Percentiles rank a stretch among this genome's conserved stretches.
Conservation (phyloP, 2,797 vertebrate genomes). For the Rhabdomys pumilio region DNA sequence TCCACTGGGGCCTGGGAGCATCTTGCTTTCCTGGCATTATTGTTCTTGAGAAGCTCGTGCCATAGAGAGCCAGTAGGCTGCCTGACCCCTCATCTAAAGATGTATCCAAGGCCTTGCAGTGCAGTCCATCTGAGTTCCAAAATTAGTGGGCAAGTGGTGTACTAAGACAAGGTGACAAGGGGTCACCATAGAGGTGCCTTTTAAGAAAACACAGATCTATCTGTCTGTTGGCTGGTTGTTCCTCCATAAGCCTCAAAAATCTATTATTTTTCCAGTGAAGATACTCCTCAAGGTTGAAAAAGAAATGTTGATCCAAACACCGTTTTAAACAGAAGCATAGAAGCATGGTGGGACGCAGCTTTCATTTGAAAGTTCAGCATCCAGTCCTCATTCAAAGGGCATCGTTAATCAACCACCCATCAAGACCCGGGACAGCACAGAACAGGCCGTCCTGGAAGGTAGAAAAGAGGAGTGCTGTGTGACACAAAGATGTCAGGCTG, state of each 20-base stretch:
- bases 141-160: neutral
- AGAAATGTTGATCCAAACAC: neutral
- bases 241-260: neutral
- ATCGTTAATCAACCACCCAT: neutral
- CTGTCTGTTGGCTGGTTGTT: neutral
- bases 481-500: neutral
- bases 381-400: neutral
- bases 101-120: neutral
- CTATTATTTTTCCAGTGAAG: neutral
- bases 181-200: neutral
- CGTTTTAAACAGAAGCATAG: constrained; percentile 17
- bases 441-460: neutral
- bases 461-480: neutral
- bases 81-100: neutral
- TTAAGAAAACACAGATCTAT: constrained; percentile 9
- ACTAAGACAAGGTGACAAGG: neutral
- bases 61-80: neutral
- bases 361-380: constrained; percentile 39
- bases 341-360: neutral
- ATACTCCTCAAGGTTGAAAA: constrained; percentile 45
- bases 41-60: neutral
- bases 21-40: no score
- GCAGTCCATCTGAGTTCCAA: neutral
- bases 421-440: neutral
- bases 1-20: no score